phyloP scores from a whole-genome alignment of 2,113 vertebrate genomes.

The Hiodon alosoides region DNA sequence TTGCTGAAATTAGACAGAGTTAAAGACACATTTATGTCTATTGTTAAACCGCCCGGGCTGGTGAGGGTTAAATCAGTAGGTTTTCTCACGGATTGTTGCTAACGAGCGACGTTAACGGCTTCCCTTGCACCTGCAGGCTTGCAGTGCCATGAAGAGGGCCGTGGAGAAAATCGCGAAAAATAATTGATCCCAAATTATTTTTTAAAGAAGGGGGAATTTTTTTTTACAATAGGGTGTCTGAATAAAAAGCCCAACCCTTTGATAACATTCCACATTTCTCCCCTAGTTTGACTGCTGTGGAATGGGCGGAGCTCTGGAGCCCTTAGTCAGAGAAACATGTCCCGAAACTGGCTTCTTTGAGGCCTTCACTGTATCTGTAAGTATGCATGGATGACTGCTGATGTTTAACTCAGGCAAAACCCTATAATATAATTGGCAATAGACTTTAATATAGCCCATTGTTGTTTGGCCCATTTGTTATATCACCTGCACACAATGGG shows the following conservation, averaged over 20 bases:
- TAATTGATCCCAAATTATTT: background rate
- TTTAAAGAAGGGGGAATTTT: background rate
- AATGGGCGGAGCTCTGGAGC: background rate
- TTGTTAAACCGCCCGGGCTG: too few relatives aligned
- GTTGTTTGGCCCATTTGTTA: too few relatives aligned
- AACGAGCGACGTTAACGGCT: too few relatives aligned
- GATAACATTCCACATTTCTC: background rate
- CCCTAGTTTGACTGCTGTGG: constrained; percentile 22
- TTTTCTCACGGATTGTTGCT: too few relatives aligned
- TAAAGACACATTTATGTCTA: too few relatives aligned
- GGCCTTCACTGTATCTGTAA: constrained; percentile 1
- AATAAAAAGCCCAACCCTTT: background rate
- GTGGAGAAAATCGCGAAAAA: too few relatives aligned
- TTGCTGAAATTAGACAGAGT: too few relatives aligned
- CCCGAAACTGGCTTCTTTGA: background rate
- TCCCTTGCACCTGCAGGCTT: too few relatives aligned
- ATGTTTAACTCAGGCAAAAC: constrained; percentile 55
- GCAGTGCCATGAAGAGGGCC: background rate
- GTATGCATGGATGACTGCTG: constrained; percentile 44
- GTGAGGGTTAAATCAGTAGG: too few relatives aligned
- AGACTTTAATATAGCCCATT: background rate
- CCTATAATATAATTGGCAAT: constrained; percentile 51
- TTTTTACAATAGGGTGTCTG: background rate
- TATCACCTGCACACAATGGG: too few relatives aligned
- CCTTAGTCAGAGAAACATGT: background rate